Evolutionary conservation across 1,140 invertebrate genomes (phyloP), one percentile per base, ranked within the genome.

Genomic region (Epicauta chinensis): DNA sequence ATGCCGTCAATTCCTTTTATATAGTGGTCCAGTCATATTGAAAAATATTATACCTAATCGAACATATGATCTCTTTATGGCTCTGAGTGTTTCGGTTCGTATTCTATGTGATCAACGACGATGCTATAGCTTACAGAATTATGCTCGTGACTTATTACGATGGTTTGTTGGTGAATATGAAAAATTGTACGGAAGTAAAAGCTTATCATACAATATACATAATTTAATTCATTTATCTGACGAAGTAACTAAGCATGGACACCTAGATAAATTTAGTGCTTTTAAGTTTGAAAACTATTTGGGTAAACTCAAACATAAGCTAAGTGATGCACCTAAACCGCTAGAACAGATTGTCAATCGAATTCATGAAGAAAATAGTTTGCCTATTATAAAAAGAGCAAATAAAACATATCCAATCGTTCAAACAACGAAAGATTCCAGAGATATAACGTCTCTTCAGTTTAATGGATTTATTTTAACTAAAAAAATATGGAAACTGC

Each of bases 1-100:
- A 57, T 61, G 59, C 16, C 45, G 59, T 11, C 54, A 56, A 16
- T 63, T 68, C 44, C 56, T 69, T 10, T 39, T 66, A 16, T 71
- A 71, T 43, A 51, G 51, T 15, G 65, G 58, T 15, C 53, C 53
- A 2, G 12, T 55, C 2, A 30, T 55, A 13, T 16, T 51, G 16
- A 43, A 51, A 51, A 14, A 2, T 2, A 39, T 44, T 38, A 34
- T 56, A 10, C 3, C 23, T 3, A 9, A 15, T n/a, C 1, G 40
- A 16, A 3, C 17, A 10, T 56, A 51, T 35, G 15, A 29, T 37
- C 31, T 51, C 40, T 56, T 56, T 49, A 16, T 56, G 31, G 5
- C 31, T 1, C 39, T 55, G 15, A 11, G 12, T 55, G 39, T 50
- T 3, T 38, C 30, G 5, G 29, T 49, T 30, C 23, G 30, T 23